phyloP scores from a whole-genome alignment of 2,888 invertebrate genomes.

The Heliconius hortense region DNA sequence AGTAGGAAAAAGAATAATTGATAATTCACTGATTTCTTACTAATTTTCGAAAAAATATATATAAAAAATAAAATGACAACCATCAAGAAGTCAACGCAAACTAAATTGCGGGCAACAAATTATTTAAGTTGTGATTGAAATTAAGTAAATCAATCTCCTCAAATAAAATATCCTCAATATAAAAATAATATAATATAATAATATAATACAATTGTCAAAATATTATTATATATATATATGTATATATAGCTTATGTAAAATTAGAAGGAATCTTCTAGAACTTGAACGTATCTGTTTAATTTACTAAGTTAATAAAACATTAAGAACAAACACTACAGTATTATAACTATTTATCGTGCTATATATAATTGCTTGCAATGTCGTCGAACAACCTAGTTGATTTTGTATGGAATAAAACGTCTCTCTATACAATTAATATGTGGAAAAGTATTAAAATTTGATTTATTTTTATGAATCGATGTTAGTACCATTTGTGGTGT shows the following conservation, averaged over 20 bases:
- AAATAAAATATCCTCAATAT: too few relatives aligned
- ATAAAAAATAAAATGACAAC: too few relatives aligned
- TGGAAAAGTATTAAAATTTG: not conserved
- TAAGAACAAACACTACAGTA: not conserved
- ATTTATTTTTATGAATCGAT: not conserved
- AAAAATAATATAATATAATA: too few relatives aligned
- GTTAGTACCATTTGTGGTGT: not conserved
- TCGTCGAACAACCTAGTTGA: not conserved
- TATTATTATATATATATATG: too few relatives aligned
- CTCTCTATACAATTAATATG: not conserved
- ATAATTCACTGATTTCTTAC: too few relatives aligned
- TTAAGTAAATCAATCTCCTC: too few relatives aligned
- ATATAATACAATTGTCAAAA: too few relatives aligned
- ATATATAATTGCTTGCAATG: slow-evolving; percentile 9
- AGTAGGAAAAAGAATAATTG: too few relatives aligned
- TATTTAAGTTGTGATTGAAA: too few relatives aligned
- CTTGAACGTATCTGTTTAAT: not conserved
- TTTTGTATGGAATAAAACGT: not conserved
- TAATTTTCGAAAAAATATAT: too few relatives aligned
- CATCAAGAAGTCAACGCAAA: too few relatives aligned
- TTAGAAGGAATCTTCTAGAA: not conserved
- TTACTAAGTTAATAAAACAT: not conserved
- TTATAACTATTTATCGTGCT: slow-evolving; percentile 4
- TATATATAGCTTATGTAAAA: not conserved
- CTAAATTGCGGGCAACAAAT: too few relatives aligned